A percentile compares a stretch with the other conserved stretches of the same genome.
These are phyloP conservation scores for Silurus lanzhouensis DNA, from an alignment of 2,797 vertebrate species.

Conservation along the genomic window DNA sequence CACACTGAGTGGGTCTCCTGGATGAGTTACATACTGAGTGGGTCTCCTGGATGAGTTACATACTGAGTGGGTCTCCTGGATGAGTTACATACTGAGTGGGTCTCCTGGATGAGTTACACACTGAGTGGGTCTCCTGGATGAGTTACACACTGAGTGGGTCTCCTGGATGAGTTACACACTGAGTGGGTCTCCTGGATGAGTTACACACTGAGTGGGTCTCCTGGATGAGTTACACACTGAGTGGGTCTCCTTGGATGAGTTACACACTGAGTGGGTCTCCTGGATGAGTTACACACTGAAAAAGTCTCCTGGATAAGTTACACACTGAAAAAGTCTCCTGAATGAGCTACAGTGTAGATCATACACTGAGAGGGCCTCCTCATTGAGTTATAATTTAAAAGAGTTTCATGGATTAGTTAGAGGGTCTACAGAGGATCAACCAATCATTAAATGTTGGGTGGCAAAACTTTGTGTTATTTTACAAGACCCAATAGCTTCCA, in stretches of 20 bases:
- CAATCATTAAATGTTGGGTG: too few species aligned
- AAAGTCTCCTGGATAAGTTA: background rate
- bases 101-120: background rate
- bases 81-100: background rate
- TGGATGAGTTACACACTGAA: background rate
- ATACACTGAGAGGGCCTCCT: background rate
- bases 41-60: background rate
- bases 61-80: too few species aligned
- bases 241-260: background rate
- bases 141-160: background rate
- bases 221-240: background rate
- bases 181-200: background rate
- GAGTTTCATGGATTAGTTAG: background rate
- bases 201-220: background rate
- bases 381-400: background rate
- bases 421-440: too few species aligned
- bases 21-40: background rate
- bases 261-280: background rate
- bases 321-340: too few species aligned
- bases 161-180: background rate
- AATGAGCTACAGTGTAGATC: background rate
- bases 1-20: background rate
- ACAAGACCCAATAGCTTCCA: too few species aligned
- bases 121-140: background rate
- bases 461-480: too few species aligned